These are phyloP conservation scores for Drosophila pseudoobscura DNA, from an alignment of 1,140 invertebrate species.

Conservation along the genomic window DNA sequence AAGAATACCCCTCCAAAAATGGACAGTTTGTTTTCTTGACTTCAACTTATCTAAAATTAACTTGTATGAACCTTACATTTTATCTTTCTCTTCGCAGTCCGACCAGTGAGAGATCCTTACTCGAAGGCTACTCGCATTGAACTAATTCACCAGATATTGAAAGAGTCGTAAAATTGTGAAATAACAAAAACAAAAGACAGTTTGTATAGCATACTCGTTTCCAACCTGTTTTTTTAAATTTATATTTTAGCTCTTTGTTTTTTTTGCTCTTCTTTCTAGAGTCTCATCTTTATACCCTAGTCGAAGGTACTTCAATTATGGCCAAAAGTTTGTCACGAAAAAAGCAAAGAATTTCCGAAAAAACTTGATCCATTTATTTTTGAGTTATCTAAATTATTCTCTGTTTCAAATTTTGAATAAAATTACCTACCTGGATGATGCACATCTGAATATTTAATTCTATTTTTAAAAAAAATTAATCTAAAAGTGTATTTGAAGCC, in stretches of 20 bases:
- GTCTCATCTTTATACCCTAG: slow-evolving; percentile 30
- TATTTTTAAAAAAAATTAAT: too few relatives aligned
- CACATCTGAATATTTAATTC: too few relatives aligned
- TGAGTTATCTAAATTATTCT: neutral
- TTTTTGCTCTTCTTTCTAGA: slow-evolving; percentile 23
- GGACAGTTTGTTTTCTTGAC: too few relatives aligned
- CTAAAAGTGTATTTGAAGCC: neutral
- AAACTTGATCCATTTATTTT: too few relatives aligned
- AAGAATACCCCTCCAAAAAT: too few relatives aligned
- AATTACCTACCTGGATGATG: too few relatives aligned
- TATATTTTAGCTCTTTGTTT: slow-evolving; percentile 27
- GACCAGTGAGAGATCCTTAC: slow-evolving; percentile 34
- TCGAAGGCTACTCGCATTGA: slow-evolving; percentile 34
- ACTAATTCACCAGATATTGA: slow-evolving; percentile 25
- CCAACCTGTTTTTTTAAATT: slow-evolving; percentile 46
- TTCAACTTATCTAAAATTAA: too few relatives aligned
- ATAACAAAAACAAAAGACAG: slow-evolving; percentile 28
- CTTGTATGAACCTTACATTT: slow-evolving; percentile 21
- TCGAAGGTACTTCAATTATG: neutral
- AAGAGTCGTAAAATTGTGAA: slow-evolving; percentile 12
- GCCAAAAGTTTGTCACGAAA: neutral
- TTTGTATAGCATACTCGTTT: slow-evolving; percentile 19
- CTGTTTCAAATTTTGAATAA: too few relatives aligned
- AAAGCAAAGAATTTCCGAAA: too few relatives aligned
- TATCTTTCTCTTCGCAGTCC: neutral